phyloP scores from a whole-genome alignment of 2,113 vertebrate genomes.

The Microtus oregoni region DNA sequence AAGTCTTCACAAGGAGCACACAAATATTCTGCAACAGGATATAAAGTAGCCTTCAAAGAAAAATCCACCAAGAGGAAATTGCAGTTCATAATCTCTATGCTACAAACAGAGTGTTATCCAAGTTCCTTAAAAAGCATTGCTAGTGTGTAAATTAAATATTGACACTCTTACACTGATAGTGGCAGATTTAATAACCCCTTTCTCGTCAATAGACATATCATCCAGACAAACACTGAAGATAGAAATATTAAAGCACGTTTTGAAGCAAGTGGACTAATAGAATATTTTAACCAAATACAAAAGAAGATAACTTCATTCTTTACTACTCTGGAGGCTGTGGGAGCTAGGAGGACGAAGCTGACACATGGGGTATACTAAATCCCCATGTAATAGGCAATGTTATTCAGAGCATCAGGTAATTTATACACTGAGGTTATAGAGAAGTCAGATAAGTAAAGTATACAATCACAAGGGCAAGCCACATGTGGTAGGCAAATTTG shows the following conservation, averaged over 20 bases:
- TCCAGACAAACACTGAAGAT: neutral
- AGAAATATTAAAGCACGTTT: neutral
- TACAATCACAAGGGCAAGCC: neutral
- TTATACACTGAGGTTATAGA: neutral
- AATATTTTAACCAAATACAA: neutral
- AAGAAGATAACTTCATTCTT: neutral
- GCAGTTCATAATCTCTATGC: neutral
- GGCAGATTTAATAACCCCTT: neutral
- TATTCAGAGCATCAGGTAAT: neutral
- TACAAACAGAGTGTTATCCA: neutral
- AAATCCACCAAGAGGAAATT: neutral
- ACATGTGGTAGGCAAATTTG: neutral
- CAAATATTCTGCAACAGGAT: too few relatives aligned
- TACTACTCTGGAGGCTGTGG: neutral
- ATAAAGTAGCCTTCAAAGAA: neutral
- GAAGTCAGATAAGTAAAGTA: neutral
- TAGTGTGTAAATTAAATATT: neutral
- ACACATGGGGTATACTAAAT: neutral
- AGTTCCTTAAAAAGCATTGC: neutral
- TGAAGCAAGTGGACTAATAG: neutral
- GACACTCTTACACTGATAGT: neutral
- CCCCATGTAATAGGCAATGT: neutral
- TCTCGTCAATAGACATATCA: neutral
- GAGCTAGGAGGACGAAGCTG: neutral
- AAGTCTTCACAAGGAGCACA: too few relatives aligned